A percentile compares a stretch with the other conserved stretches of the same genome.
These are phyloP conservation scores for Branchinecta lynchi DNA, from an alignment of 1,140 invertebrate species.

Conservation along the genomic window DNA sequence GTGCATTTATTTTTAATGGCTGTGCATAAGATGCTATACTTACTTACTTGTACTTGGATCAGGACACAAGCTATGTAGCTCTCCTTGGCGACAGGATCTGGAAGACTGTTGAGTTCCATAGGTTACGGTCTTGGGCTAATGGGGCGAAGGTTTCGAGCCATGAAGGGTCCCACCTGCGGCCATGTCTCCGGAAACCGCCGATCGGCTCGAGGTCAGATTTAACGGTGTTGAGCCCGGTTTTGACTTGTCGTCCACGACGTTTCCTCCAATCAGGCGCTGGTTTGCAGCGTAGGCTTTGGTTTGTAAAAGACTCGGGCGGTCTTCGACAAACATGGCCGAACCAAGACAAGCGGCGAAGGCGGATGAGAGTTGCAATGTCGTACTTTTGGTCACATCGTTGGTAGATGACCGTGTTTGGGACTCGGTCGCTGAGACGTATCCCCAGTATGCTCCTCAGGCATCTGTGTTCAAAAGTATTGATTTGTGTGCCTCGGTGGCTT, in stretches of 20 bases:
- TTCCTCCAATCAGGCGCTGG: slow-evolving; percentile 7
- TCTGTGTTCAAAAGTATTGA: slow-evolving; percentile 4
- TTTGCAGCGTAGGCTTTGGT: neutral
- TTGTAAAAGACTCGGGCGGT: neutral
- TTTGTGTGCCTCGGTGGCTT: neutral
- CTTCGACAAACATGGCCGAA: slow-evolving; percentile 1
- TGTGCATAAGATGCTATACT: too few relatives aligned
- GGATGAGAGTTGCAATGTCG: neutral
- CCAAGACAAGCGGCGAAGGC: neutral
- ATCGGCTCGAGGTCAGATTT: slow-evolving; percentile 9
- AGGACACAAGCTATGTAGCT: too few relatives aligned
- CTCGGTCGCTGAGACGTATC: slow-evolving; percentile 5
- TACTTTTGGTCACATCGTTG: neutral
- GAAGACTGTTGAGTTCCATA: too few relatives aligned
- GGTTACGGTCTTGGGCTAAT: too few relatives aligned
- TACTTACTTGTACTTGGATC: too few relatives aligned
- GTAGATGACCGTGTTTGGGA: slow-evolving; percentile 1
- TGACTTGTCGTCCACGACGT: neutral
- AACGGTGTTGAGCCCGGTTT: neutral
- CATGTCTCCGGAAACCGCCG: neutral
- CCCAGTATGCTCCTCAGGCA: neutral
- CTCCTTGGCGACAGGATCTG: too few relatives aligned
- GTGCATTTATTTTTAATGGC: too few relatives aligned
- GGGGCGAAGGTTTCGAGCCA: too few relatives aligned
- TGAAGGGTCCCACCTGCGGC: neutral